phyloP scores from a whole-genome alignment of 2,113 vertebrate genomes.

The Ptilonorhynchus violaceus region DNA sequence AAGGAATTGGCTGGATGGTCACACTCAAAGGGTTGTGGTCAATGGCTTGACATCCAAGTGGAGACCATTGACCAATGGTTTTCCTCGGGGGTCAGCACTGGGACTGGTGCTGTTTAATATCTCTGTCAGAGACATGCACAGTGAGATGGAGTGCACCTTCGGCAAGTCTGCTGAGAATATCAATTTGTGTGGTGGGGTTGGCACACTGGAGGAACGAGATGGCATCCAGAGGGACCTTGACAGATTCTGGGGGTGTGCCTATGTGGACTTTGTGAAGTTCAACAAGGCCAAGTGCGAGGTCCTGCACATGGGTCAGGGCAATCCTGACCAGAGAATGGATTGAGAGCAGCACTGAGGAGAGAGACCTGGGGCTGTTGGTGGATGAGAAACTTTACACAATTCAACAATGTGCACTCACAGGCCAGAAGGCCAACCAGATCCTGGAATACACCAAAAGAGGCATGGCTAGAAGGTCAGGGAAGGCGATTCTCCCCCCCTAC shows the following conservation, averaged over 20 bases:
- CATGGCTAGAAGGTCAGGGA: no score
- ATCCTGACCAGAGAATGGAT: not conserved
- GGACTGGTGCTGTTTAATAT: not conserved
- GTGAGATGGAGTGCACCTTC: rapidly evolving
- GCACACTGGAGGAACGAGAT: not conserved
- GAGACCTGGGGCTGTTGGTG: not conserved
- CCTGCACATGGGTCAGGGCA: not conserved
- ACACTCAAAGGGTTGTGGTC: not conserved
- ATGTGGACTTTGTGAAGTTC: not conserved
- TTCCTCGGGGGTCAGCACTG: rapidly evolving
- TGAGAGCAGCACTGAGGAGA: not conserved
- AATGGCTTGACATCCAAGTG: not conserved
- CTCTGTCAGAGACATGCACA: not conserved
- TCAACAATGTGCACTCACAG: rapidly evolving
- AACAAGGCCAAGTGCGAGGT: rapidly evolving
- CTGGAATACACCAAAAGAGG: not conserved
- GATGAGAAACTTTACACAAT: not conserved
- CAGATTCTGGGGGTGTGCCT: rapidly evolving
- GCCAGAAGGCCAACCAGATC: no score
- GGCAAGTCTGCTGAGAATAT: not conserved
- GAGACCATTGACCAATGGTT: not conserved
- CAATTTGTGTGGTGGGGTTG: not conserved
- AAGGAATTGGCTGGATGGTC: not conserved
- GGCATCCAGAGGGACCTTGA: not conserved
- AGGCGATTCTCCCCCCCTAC: not conserved